A percentile compares a stretch with the other conserved stretches of the same genome.
Conservation (phyloP, 2,797 vertebrate genomes). For the Chrosomus eos region DNA sequence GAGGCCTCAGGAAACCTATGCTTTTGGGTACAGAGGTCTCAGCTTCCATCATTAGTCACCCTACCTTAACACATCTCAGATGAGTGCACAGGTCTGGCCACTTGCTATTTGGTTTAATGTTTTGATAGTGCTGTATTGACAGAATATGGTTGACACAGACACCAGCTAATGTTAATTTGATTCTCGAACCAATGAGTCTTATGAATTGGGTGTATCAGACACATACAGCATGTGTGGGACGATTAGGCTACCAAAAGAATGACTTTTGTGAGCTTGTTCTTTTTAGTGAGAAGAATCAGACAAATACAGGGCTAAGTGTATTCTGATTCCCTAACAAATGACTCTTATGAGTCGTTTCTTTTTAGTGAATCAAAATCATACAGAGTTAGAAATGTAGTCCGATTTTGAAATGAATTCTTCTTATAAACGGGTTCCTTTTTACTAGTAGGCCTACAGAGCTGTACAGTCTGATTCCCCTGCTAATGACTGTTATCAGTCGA, state of each 20-base stretch:
- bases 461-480: neutral
- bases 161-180: neutral
- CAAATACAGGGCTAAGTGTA: neutral
- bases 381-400: neutral
- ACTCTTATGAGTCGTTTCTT: neutral
- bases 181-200: neutral
- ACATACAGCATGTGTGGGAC: neutral
- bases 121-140: neutral
- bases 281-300: neutral
- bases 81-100: neutral
- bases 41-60: constrained; percentile 46
- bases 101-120: neutral
- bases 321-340: neutral
- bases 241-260: neutral
- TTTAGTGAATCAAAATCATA: neutral
- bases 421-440: neutral
- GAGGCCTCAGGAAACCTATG: constrained; percentile 47
- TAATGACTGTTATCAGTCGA: neutral
- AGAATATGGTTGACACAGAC: neutral
- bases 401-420: neutral
- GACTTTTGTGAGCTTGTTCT: neutral
- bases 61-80: constrained; percentile 11
- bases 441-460: no score
- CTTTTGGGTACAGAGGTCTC: constrained; percentile 51
- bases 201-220: neutral